Base-by-base conservation (phyloP, 2,797 vertebrate genomes). In the Myripristis jacobus region DNA sequence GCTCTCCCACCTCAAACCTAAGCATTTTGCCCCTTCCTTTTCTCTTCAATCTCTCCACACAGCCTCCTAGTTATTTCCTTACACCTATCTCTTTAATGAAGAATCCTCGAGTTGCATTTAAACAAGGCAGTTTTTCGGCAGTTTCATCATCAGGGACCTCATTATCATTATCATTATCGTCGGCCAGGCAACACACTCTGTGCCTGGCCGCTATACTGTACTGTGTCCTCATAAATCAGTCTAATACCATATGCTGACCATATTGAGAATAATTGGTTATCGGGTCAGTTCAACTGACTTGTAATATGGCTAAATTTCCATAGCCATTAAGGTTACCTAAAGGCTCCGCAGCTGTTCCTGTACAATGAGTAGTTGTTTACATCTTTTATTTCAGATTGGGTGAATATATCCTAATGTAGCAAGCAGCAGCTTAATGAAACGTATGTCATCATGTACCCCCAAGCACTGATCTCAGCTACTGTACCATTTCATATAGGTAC, bases 81-180 rank as follows among this genome's bases (percentile, higher is more conserved):
- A 22, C 52, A 27, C 34, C 24, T 1, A 15, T 58, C 21, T 10
- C 15, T 31, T 69, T 76, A 41, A 75, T 68, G 55, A 57, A 50
- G 62, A 36, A 73, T 74, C 59, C 38, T 60, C 52, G 38, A 72
- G 79, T n/a, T 58, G 21, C 51, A 56, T 66, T 77, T 77, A 29
- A 47, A 72, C 62, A 48, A 56, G 50, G 21, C 16, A 59, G 10
- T 19, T 59, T 62, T 69, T 75, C 60, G 77, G 77, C 72, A 22
- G 38, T 70, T 79, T 73, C n/a, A 47, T 36, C 12, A 36, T 36
- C 41, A 27, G 38, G 16, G 19, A 22, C n/a, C 0, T 31, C 27
- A 54, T 57, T 57, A n/a, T 27, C 25, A 44, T 16, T 44, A 19
- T n/a, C n/a, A n/a, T n/a, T n/a, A n/a, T n/a, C n/a, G n/a, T n/a